Evolutionary conservation across 37 sponge, comb jelly and placozoan genomes (phyloP), one percentile per base, ranked within the genome.

Genomic region (Spongilla lacustris): DNA sequence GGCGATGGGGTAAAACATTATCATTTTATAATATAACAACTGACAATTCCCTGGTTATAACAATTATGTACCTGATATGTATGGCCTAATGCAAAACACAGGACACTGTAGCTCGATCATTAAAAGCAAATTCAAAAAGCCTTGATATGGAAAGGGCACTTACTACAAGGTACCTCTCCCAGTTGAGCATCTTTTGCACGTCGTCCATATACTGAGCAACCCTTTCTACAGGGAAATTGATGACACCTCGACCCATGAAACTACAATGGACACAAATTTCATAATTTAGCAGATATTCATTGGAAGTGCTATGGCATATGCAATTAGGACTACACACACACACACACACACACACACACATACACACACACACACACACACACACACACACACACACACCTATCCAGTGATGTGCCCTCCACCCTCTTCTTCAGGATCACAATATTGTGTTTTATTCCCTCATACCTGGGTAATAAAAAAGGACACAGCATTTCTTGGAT

Each of bases 181-280:
- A 89, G 1, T 58, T 6, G 30, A 24, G 50, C 24, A 50, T 71
- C 19, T 69, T 33, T 2, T 33, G 35, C 12, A 36, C 66, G 69
- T 84, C 38, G 21, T 76, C 46, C 4, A 37, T 14, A 19, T 80
- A 71, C 41, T 71, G 74, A 14, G 78, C 90, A 26, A 89, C 81
- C 17, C 49, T 68, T 4, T 35, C 50, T 75, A 89, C 50, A n/a
- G 89, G 89, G 28, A 71, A 68, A 27, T 89, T 76, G 17, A 89
- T 79, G 25, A 84, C 90, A 49, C 81, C 75, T 22, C 90, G 71
- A 49, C 90, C 90, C 79, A 84, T 73, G 71, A 89, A 89, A 36
- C 90, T 89, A 36, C 26, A 72, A 22, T 36, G 36, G 27, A 72
- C n/a, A 73, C 36, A 77, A 29, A 1, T 10, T 34, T 31, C 11